Base-by-base conservation (phyloP, 2,888 invertebrate species). In the Holacanthella duospinosa region DNA sequence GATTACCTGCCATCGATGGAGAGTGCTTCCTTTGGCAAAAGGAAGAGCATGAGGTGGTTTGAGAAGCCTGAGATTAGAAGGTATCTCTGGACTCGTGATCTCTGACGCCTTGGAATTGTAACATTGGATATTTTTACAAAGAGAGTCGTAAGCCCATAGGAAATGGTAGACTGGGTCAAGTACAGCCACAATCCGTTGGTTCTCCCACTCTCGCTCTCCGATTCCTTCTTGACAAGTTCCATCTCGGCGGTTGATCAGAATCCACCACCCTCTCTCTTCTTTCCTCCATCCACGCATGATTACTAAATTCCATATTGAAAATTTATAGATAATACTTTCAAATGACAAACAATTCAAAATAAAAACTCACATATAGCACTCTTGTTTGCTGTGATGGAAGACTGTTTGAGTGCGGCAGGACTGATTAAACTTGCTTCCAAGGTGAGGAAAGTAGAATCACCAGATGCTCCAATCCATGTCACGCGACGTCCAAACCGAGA, bases 401-500 rank as follows among this genome's bases (percentile, higher is more conserved):
- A 88, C 74, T 88, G 87, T 55, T 89, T 85, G 64, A 96, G 82
- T 74, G 89, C 90, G 70, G 90, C 87, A 0, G 91, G 87, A 77
- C 93, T 94, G 68, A 96, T 90, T n/a, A 93, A 81, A 1, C 88
- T 86, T 77, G 95, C 93, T 71, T 94, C 93, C 61, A 94, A 85
- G 77, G 90, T 90, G 58, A 95, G 82, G 76, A 90, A 93, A 1
- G 96, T 97, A 78, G 93, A 91, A 80, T 97, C 96, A 0, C 93
- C 94, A n/a, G 91, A 89, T 2, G 95, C 94, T 1, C 90, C 88
- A 21, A 96, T 84, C 93, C 93, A 94, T 0, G 91, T 90, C 0
- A 93, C 96, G 74, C 89, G 84, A 71, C 92, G 85, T 0, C 93
- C 89, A 79, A 87, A 86, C 63, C 86, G 85, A 0, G 90, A 86